Base-by-base conservation (phyloP, 2,113 vertebrate genomes). In the Setophaga coronata region DNA sequence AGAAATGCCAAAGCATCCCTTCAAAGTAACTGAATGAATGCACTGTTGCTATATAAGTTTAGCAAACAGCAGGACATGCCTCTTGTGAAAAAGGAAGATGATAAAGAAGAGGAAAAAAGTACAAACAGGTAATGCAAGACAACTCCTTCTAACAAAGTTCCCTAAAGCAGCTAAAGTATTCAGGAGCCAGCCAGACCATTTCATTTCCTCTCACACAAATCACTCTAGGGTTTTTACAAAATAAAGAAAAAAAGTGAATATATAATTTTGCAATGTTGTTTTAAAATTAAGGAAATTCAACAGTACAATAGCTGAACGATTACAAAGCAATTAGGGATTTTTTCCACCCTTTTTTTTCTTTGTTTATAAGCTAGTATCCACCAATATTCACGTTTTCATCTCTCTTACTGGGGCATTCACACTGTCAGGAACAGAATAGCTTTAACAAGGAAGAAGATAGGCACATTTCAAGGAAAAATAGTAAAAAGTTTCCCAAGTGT, bases 171-270 rank as follows among this genome's bases (percentile, higher is more conserved):
- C 60, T 56, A 76, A 92, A 90, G 29, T 21, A 79, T 92, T 76
- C 79, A 94, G 50, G 26, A 92, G 42, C 47, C 65, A 88, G 70
- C 6, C 53, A 84, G 69, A 89, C 54, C 1, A 81, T 95, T 93
- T 89, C 6, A 88, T 91, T 93, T 92, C 33, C 47, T 93, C 47
- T 81, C 66, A 66, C 21, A 90, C 58, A 92, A 83, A 91, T 82
- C 88, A 81, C 33, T 95, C 26, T n/a, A 73, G 51, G 62, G 28
- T 54, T 95, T 86, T 92, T 74, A 89, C 9, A 87, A 86, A 94
- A 93, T 56, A 95, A 89, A 90, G 47, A 19, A 82, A 94, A 95
- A 14, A 65, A 36, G 40, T 48, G 70, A 93, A 91, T 83, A 92
- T 57, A 58, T 71, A 92, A 91, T 67, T 91, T n/a, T 71, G 51